Percentiles rank a stretch among this genome's conserved stretches.
Conservation (phyloP, 1,140 invertebrate species). For the Nymphalis io region DNA sequence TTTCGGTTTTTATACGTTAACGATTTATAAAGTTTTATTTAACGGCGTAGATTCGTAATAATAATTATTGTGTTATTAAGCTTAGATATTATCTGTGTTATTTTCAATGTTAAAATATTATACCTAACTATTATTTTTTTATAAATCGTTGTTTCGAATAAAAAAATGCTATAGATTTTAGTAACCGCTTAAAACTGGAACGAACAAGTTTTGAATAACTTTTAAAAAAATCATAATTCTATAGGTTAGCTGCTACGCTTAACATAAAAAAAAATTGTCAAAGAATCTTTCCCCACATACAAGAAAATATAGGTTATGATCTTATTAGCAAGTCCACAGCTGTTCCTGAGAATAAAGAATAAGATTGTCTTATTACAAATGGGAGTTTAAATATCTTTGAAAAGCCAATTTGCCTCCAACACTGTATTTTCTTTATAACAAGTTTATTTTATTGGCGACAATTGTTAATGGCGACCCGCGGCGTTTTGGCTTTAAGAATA, state of each 20-base stretch:
- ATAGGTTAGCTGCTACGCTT: not conserved
- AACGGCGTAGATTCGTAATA: no score
- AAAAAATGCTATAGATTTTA: no score
- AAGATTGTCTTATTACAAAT: constrained; percentile 2
- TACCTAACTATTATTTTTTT: no score
- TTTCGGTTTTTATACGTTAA: not conserved
- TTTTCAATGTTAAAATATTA: no score
- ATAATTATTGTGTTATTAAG: no score
- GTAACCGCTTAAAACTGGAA: no score
- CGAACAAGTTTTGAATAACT: no score
- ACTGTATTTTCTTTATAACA: constrained; percentile 17
- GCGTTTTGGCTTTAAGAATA: constrained; percentile 24
- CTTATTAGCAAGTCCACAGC: constrained; percentile 7
- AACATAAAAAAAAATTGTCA: not conserved
- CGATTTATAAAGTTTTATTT: no score
- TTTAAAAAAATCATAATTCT: not conserved
- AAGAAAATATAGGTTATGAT: not conserved
- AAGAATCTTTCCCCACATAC: not conserved
- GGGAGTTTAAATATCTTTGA: not conserved
- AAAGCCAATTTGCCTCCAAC: constrained; percentile 2
- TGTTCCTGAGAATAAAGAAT: constrained; percentile 1
- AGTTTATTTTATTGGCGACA: constrained; percentile 39
- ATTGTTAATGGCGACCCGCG: constrained; percentile 40
- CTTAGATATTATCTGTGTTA: no score
- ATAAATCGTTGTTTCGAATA: no score